Evolutionary conservation across 2,113 vertebrate genomes (phyloP).

Genomic region (Cinclus cinclus): DNA sequence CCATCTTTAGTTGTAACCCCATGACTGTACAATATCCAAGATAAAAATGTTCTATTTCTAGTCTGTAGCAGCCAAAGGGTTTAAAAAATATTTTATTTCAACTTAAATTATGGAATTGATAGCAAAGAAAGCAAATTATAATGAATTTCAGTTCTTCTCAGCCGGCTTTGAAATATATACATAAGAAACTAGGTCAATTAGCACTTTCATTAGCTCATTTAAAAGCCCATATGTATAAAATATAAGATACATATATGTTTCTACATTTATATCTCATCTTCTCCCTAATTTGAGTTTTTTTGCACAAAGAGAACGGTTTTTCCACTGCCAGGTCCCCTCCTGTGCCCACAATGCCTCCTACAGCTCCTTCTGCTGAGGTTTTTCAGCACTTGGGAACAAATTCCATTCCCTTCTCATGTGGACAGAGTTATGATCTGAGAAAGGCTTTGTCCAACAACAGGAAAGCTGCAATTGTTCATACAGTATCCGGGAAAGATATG

Average conservation of each 20-base stretch:
- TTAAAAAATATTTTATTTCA: background rate
- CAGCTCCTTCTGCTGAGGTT: slow-evolving; percentile 24
- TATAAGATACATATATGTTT: background rate
- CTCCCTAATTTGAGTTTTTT: background rate
- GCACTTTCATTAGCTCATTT: background rate
- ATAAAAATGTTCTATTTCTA: background rate
- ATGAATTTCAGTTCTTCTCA: background rate
- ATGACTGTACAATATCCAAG: background rate
- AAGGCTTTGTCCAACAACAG: slow-evolving; percentile 42
- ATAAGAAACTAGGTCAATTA: slow-evolving; percentile 12
- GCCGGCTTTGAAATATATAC: background rate
- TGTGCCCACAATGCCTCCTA: slow-evolving; percentile 16
- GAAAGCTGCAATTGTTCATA: slow-evolving; percentile 47
- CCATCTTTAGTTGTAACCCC: background rate
- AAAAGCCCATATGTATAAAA: background rate
- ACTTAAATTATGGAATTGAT: background rate
- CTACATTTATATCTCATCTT: background rate
- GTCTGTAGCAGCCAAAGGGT: background rate
- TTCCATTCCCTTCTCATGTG: background rate
- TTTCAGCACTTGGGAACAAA: background rate
- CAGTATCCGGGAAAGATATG: slow-evolving; percentile 47
- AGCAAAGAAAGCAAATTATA: background rate
- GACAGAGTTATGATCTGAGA: slow-evolving; percentile 10
- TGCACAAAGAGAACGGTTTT: background rate
- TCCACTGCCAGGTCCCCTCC: background rate